Evolutionary conservation across 2,797 vertebrate species (phyloP), one percentile per base, ranked within the genome.

Genomic region (Notolepis coatsorum): DNA sequence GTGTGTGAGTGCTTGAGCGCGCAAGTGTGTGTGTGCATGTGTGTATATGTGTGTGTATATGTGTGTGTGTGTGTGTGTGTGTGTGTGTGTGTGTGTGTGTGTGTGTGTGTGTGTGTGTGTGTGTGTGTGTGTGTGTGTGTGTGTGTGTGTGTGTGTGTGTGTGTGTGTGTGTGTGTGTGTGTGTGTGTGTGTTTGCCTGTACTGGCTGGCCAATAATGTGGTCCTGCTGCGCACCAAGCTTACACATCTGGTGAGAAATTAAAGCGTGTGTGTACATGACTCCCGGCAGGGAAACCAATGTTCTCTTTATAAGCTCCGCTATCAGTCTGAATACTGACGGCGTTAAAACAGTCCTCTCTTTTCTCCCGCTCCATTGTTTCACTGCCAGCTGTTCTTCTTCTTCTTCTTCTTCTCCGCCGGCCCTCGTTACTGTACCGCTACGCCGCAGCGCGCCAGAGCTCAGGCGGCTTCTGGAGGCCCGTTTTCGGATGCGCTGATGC

Each of bases 161-260:
- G 56, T 59, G 7, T 21, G 5, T n/a, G 49, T 30, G 15, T 55
- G n/a, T 41, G 37, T 49, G 45, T 37, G 13, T 1, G 13, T 6
- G 31, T 52, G 17, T 28, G 15, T 50, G 37, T 30, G 23, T 7
- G 12, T 51, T 13, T 63, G 67, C 12, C 53, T 59, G 7, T 21
- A 3, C 13, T 38, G 4, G 13, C 50, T 56, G 61, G 52, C 47
- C 50, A 33, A 61, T 66, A 53, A 33, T 65, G 39, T 4, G 6
- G 23, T 33, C 59, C 46, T 25, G 30, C 24, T 51, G 60, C 33
- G 48, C 61, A 83, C 67, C 58, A 61, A 39, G 55, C 13, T 68
- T 61, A 60, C 62, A 85, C 75, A 84, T 81, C 70, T 87, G 84
- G 65, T 39, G 58, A 70, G 38, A 64, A 80, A 73, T 73, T 81